Evolutionary conservation across 2,797 vertebrate genomes (phyloP).

Genomic region (Discoglossus pictus): DNA sequence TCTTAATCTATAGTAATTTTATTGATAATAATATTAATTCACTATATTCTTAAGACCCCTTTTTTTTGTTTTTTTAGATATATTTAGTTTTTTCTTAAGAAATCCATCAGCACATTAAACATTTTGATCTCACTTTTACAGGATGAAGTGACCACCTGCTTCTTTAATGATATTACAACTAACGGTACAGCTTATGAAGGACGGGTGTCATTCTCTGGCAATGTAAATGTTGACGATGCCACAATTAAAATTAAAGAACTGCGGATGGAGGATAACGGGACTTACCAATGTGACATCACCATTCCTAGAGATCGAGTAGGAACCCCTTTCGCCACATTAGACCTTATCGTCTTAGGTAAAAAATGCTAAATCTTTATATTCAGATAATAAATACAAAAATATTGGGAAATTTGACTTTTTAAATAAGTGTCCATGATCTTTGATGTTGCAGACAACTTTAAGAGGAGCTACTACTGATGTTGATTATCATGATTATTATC

Average conservation of each 20-base stretch:
- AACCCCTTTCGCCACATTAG: neutral
- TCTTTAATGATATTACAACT: accelerated
- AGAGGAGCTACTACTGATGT: too few relatives aligned
- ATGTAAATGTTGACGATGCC: neutral
- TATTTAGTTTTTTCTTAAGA: too few relatives aligned
- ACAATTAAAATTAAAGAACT: slow-evolving; percentile 56
- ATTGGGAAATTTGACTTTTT: too few relatives aligned
- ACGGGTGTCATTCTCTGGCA: slow-evolving; percentile 36
- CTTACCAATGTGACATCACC: slow-evolving; percentile 58
- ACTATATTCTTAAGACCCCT: too few relatives aligned
- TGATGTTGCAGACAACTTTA: too few relatives aligned
- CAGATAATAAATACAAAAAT: neutral
- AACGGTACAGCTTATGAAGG: slow-evolving; percentile 35
- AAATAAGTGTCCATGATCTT: too few relatives aligned
- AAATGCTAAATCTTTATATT: neutral
- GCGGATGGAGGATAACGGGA: slow-evolving; percentile 70
- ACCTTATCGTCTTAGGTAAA: slow-evolving; percentile 70
- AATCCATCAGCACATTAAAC: too few relatives aligned
- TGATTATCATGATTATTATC: too few relatives aligned
- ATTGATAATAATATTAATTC: too few relatives aligned
- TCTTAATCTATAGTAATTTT: too few relatives aligned
- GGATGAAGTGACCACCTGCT: slow-evolving; percentile 51
- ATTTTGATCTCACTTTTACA: slow-evolving; percentile 51
- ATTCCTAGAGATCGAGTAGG: slow-evolving; percentile 16
- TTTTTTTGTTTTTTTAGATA: too few relatives aligned